phyloP scores from a whole-genome alignment of 2,797 vertebrate species.

The Gobio occitaniae region DNA sequence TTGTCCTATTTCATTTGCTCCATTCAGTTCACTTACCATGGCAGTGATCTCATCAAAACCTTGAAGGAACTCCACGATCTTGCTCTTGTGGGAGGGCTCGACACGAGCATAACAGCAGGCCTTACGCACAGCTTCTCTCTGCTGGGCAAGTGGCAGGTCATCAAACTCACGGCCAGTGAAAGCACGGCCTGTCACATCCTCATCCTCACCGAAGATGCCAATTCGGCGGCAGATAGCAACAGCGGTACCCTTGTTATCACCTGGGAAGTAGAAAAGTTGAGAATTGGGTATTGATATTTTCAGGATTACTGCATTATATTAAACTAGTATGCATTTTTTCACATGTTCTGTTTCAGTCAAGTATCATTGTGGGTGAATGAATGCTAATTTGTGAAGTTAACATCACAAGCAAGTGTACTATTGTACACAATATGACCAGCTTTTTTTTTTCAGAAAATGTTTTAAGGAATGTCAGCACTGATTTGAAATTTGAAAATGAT shows the following conservation, averaged over 20 bases:
- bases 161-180: slow-evolving; percentile 93
- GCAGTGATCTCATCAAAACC: slow-evolving; percentile 93
- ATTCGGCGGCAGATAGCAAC: slow-evolving; percentile 96
- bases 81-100: slow-evolving; percentile 92
- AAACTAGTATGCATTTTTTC: background rate
- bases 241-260: slow-evolving; percentile 94
- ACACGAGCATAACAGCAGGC: slow-evolving; percentile 93
- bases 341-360: background rate
- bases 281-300: background rate
- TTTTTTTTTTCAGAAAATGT: no score
- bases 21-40: slow-evolving; percentile 81
- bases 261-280: slow-evolving; percentile 55
- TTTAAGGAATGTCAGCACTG: background rate
- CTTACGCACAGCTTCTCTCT: slow-evolving; percentile 83
- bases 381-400: background rate
- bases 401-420: background rate
- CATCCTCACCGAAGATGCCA: slow-evolving; percentile 88
- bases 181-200: slow-evolving; percentile 83
- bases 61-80: slow-evolving; percentile 94
- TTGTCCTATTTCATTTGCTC: background rate
- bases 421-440: background rate
- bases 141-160: slow-evolving; percentile 82
- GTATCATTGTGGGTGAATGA: background rate
- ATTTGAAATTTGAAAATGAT: slow-evolving; percentile 48
- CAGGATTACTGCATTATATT: background rate